These are phyloP conservation scores for Lingula anatina DNA, from an alignment of 2,888 invertebrate species.

Conservation along the genomic window DNA sequence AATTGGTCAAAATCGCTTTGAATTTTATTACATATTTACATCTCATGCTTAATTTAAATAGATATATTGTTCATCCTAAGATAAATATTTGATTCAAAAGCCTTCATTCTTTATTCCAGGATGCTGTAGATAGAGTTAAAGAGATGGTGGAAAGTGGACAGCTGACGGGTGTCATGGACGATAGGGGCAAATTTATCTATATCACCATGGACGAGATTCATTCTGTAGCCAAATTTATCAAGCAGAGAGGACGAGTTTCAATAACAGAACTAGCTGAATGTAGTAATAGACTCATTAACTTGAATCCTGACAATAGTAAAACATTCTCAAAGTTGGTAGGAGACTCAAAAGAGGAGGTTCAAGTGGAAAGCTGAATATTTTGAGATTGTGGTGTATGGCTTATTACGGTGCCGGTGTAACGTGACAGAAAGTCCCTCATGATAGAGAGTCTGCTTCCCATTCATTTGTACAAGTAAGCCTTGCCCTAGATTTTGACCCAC, in stretches of 20 bases:
- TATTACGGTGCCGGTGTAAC: too few species aligned
- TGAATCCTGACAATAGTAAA: constrained; percentile 55
- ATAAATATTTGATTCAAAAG: too few species aligned
- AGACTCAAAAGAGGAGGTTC: too few species aligned
- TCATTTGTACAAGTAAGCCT: too few species aligned
- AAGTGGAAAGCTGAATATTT: too few species aligned
- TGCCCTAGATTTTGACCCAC: too few species aligned
- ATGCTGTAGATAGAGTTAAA: constrained; percentile 66
- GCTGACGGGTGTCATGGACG: constrained; percentile 94
- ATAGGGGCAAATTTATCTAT: constrained; percentile 97
- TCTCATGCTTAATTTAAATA: too few species aligned
- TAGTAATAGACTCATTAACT: constrained; percentile 85
- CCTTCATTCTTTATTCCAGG: constrained; percentile 39
- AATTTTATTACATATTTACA: too few species aligned
- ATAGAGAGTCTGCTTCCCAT: too few species aligned
- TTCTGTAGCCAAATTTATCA: constrained; percentile 91
- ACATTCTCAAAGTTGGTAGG: constrained; percentile 21
- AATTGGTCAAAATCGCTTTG: too few species aligned
- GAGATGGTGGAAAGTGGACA: constrained; percentile 75
- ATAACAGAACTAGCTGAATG: constrained; percentile 90
- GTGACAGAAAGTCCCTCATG: too few species aligned
- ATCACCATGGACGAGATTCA: constrained; percentile 85
- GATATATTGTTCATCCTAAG: too few species aligned
- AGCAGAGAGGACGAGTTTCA: constrained; percentile 87
- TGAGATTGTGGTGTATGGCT: neutral